Evolutionary conservation across 2,888 invertebrate genomes (phyloP).

Genomic region (Germaria angustata): DNA sequence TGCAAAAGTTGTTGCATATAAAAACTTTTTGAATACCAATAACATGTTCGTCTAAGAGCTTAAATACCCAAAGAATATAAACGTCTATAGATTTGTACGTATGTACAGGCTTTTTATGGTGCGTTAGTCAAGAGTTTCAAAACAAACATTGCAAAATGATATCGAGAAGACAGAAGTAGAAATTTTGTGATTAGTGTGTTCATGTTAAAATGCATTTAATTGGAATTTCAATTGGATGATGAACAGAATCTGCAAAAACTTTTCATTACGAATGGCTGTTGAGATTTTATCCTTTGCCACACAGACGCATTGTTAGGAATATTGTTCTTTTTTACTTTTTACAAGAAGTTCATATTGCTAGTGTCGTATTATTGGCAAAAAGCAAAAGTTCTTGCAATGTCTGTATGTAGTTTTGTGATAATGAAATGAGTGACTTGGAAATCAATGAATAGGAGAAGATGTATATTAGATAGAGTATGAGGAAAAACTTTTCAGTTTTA

Average conservation of each 20-base stretch:
- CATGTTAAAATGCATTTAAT: conserved; percentile 24
- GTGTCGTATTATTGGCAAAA: background rate
- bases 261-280: too few relatives aligned
- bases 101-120: too few relatives aligned
- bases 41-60: too few relatives aligned
- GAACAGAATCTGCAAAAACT: background rate
- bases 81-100: too few relatives aligned
- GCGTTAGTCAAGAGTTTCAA: background rate
- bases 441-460: background rate
- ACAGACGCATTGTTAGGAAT: background rate
- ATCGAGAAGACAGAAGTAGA: background rate
- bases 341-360: background rate
- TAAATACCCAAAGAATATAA: too few relatives aligned
- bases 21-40: too few relatives aligned
- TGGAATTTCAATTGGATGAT: conserved; percentile 25
- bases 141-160: conserved; percentile 1
- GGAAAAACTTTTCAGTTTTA: too few relatives aligned
- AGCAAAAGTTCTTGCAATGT: background rate
- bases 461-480: too few relatives aligned
- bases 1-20: too few relatives aligned
- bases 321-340: too few relatives aligned
- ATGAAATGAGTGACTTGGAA: background rate
- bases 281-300: too few relatives aligned
- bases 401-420: background rate
- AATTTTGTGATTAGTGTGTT: conserved; percentile 7